phyloP scores from a whole-genome alignment of 2,888 invertebrate species.

The Brachyptera putata region DNA sequence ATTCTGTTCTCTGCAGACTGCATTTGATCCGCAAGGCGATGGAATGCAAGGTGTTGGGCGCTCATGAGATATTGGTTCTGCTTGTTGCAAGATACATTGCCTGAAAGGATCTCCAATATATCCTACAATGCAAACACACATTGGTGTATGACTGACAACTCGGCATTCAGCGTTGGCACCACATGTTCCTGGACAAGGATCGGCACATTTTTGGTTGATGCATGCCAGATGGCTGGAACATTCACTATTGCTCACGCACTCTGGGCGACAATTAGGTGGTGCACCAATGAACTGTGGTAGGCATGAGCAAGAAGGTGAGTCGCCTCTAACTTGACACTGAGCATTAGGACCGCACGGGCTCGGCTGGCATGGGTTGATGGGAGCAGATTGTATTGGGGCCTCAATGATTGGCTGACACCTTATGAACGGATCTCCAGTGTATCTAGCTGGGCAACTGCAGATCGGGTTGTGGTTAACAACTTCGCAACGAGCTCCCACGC shows the following conservation, averaged over 20 bases:
- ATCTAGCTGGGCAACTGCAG: constrained; percentile 57
- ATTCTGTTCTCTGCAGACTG: constrained; percentile 42
- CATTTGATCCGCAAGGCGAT: constrained; percentile 47
- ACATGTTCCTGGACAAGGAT: constrained; percentile 72
- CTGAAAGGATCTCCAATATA: constrained; percentile 46
- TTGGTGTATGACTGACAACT: constrained; percentile 66
- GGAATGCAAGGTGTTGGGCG: constrained; percentile 39
- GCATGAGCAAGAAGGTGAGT: constrained; percentile 42
- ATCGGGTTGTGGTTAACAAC: constrained; percentile 64
- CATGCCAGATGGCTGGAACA: constrained; percentile 50
- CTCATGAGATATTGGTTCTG: constrained; percentile 11
- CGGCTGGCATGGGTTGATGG: constrained; percentile 39
- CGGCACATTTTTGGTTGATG: constrained; percentile 64
- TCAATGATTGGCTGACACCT: constrained; percentile 37
- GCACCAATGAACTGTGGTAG: constrained; percentile 41
- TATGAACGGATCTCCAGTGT: constrained; percentile 57
- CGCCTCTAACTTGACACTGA: constrained; percentile 39
- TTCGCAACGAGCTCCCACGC: constrained; percentile 54
- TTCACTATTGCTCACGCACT: constrained; percentile 58
- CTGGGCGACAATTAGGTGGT: constrained; percentile 41
- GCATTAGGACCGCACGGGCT: constrained; percentile 42
- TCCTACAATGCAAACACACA: constrained; percentile 65
- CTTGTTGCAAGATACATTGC: constrained; percentile 7
- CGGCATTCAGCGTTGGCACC: constrained; percentile 66
- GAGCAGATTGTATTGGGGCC: constrained; percentile 23